Conservation (phyloP, 2,797 vertebrate species). For the Acanthopagrus latus region DNA sequence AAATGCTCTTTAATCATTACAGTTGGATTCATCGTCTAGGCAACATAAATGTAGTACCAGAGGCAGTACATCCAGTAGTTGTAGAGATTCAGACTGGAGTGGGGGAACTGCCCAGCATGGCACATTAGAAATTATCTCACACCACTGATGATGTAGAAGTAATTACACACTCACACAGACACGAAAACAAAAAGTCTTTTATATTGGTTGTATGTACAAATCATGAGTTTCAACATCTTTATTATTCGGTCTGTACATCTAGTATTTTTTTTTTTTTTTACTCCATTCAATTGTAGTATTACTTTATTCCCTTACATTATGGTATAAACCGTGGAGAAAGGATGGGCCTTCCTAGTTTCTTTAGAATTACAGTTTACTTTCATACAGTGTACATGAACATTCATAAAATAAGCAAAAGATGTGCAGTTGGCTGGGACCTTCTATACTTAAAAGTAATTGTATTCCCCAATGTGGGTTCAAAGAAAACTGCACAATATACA, state of each 20-base stretch:
- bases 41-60: no score
- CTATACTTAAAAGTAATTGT: not conserved
- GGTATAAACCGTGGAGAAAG: slow-evolving; percentile 20
- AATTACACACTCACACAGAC: not conserved
- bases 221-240: slow-evolving; percentile 21
- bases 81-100: not conserved
- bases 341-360: not conserved
- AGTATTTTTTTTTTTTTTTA: not conserved
- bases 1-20: no score
- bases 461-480: slow-evolving; percentile 5
- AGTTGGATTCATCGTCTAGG: not conserved
- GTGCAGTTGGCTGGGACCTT: not conserved
- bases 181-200: slow-evolving; percentile 19
- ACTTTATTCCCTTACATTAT: slow-evolving; percentile 10
- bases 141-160: not conserved
- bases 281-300: slow-evolving; percentile 6
- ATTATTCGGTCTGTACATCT: slow-evolving; percentile 9
- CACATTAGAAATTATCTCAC: not conserved
- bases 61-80: not conserved
- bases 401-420: slow-evolving; percentile 2
- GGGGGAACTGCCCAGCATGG: not conserved
- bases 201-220: slow-evolving; percentile 54
- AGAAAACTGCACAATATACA: slow-evolving; percentile 22
- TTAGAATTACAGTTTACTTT: slow-evolving; percentile 10
- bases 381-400: not conserved